Conservation (phyloP, 2,113 vertebrate genomes). For the Toxotes chatareus region DNA sequence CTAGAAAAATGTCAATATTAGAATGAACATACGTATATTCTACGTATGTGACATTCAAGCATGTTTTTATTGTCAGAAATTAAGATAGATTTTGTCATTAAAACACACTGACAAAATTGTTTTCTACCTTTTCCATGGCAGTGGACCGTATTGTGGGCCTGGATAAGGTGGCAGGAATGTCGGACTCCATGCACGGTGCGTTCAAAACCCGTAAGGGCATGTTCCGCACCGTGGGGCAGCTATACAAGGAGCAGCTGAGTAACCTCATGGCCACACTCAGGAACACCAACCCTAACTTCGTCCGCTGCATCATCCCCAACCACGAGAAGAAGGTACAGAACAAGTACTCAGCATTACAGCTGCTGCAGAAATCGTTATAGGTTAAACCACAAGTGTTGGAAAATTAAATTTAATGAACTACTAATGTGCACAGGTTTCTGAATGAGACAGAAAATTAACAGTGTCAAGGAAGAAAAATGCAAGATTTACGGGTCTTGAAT, state of each 20-base stretch:
- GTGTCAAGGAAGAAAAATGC: neutral
- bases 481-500: neutral
- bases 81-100: neutral
- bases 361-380: neutral
- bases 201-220: conserved; percentile 97
- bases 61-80: neutral
- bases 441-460: too few relatives aligned
- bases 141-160: conserved; percentile 97
- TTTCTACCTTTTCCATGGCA: conserved; percentile 64
- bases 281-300: conserved; percentile 99
- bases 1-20: neutral
- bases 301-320: conserved; percentile 99
- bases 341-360: neutral
- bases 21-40: neutral
- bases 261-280: conserved; percentile 97
- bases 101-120: neutral
- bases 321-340: conserved; percentile 95
- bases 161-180: conserved; percentile 98
- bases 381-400: neutral
- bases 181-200: conserved; percentile 89
- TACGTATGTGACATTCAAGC: too few relatives aligned
- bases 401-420: neutral
- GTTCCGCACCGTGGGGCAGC: conserved; percentile 97
- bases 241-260: conserved; percentile 97
- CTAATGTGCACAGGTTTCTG: neutral